Base-by-base conservation (phyloP, 2,113 vertebrate genomes). In the Xiphorhynchus elegans region DNA sequence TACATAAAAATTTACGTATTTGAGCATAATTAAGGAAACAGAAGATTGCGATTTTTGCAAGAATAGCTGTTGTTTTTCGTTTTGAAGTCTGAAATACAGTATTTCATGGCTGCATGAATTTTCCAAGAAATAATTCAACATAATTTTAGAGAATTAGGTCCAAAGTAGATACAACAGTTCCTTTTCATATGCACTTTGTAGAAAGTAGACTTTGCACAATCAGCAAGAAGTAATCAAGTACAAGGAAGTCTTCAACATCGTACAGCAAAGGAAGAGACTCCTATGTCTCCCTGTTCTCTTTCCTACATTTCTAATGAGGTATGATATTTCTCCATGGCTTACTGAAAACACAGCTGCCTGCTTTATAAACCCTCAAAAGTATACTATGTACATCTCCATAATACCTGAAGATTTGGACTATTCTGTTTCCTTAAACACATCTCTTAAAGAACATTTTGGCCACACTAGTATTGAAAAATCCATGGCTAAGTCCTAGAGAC, bases 201-300 rank as follows among this genome's bases (percentile, higher is more conserved):
- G 5, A 11, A 88, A 95, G 64, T 6, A 67, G 20, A 74, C 39
- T 11, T 78, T 89, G 76, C 59, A 95, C 33, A 81, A 59, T 40
- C 60, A 81, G 42, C 9, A 63, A 58, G 40, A 67, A 75, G 26
- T 39, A 84, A 79, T 84, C 14, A 58, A 89, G 23, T 23, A 72
- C 17, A 69, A 50, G 25, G 50, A 93, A 58, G 46, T 86, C 68
- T 92, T 90, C 50, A 86, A 77, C 72, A 90, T n/a, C 4, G 0
- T 13, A 86, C 29, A 90, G 86, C 50, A 89, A 91, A 90, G 72
- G 46, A 95, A 46, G 59, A 92, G 72, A 92, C 44, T 59, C 29
- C 63, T 63, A 26, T 14, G 33, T 24, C 33, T 62, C 64, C 50
- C 55, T 66, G 35, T 24, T 80, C 46, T 85, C 37, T 31, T 35